phyloP scores from a whole-genome alignment of 2,113 vertebrate genomes.

The Sialia sialis region DNA sequence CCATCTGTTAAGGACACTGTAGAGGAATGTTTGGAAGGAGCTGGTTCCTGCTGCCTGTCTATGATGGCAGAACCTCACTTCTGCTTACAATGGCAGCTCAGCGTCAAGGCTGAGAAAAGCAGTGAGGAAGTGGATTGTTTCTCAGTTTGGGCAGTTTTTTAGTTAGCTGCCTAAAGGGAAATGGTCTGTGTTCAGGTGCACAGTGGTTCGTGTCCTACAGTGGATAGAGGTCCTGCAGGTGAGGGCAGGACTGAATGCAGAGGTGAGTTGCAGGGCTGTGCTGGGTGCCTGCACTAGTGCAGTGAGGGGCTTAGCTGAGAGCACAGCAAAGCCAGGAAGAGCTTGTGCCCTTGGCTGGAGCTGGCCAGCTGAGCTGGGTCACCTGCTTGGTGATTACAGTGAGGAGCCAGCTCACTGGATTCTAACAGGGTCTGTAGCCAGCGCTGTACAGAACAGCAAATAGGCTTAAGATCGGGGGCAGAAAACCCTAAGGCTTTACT shows the following conservation, averaged over 20 bases:
- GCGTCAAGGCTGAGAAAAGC: not conserved
- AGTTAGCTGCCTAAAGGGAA: not conserved
- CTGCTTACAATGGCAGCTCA: not conserved
- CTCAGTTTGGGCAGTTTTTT: not conserved
- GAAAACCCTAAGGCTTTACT: not conserved
- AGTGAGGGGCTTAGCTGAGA: not conserved
- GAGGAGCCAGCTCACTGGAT: not conserved
- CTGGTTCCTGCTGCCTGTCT: not conserved
- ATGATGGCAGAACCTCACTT: not conserved
- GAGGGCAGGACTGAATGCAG: not conserved
- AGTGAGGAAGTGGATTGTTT: not conserved
- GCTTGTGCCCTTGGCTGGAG: not conserved
- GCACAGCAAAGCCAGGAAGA: not conserved
- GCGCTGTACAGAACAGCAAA: fast-evolving
- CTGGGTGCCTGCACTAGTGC: not conserved
- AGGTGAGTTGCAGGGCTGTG: not conserved
- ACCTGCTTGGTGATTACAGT: not conserved
- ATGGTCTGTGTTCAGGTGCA: not conserved
- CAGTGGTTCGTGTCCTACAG: not conserved
- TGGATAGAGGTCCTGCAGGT: fast-evolving
- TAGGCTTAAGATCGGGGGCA: not conserved
- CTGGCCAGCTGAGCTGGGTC: not conserved
- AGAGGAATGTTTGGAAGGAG: not conserved
- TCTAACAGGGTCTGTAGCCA: not conserved
- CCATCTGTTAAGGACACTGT: not conserved